These are phyloP conservation scores for Nothoprocta perdicaria DNA, from an alignment of 2,113 vertebrate species.

Conservation along the genomic window DNA sequence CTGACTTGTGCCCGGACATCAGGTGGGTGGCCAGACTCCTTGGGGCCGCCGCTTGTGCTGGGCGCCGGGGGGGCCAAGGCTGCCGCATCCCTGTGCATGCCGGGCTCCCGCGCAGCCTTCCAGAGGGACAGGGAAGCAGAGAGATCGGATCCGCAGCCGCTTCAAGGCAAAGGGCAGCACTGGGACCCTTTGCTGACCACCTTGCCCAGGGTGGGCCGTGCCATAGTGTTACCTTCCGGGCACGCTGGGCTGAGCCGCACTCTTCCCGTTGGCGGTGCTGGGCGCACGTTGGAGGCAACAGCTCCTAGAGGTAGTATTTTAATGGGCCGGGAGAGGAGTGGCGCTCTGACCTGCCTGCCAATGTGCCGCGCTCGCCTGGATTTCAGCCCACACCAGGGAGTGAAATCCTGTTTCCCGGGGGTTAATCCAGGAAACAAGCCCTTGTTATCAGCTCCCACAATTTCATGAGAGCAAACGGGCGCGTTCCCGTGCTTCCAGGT, in stretches of 20 bases:
- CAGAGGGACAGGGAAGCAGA: too few species aligned
- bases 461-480: neutral
- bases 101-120: too few species aligned
- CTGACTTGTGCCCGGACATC: too few species aligned
- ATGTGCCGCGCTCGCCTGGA: slow-evolving; percentile 25
- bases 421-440: neutral
- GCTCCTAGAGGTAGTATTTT: slow-evolving; percentile 46
- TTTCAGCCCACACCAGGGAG: neutral
- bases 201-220: too few species aligned
- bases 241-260: neutral
- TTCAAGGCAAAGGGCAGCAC: neutral
- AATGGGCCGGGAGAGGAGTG: slow-evolving; percentile 31
- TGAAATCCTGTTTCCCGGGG: slow-evolving; percentile 23
- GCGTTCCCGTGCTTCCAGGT: neutral
- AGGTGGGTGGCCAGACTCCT: too few species aligned
- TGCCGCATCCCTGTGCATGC: too few species aligned
- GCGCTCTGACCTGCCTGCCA: slow-evolving; percentile 29
- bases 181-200: neutral
- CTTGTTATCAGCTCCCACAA: neutral
- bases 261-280: slow-evolving; percentile 38
- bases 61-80: too few species aligned
- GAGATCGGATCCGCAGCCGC: too few species aligned
- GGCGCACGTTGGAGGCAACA: slow-evolving; percentile 36
- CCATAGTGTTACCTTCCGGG: neutral
- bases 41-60: too few species aligned